A percentile compares a stretch with the other conserved stretches of the same genome.
phyloP scores from a whole-genome alignment of 2,888 invertebrate species.

The Ctena decussata region DNA sequence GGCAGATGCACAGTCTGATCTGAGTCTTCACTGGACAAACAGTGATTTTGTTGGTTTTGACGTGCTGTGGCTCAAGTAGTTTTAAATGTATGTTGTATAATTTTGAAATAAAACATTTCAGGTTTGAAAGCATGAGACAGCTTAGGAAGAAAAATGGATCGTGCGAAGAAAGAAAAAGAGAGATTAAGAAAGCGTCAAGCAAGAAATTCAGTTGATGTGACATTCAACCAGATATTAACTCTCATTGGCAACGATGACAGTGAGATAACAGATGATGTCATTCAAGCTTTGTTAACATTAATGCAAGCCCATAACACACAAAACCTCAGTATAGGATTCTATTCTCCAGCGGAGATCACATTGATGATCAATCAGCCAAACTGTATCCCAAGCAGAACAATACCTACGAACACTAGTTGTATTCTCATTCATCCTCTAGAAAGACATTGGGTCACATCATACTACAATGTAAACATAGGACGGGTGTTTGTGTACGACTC shows the following conservation, averaged over 20 bases:
- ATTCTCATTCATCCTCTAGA: constrained; percentile 21
- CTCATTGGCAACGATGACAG: constrained; percentile 7
- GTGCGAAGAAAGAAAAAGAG: neutral
- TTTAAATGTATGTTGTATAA: neutral
- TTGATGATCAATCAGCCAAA: neutral
- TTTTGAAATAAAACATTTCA: constrained; percentile 1
- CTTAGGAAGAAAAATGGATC: neutral
- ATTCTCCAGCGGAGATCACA: constrained; percentile 20
- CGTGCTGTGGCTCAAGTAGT: neutral
- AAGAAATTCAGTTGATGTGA: neutral
- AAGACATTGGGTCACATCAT: constrained; percentile 31
- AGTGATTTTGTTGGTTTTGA: neutral
- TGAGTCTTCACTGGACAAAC: neutral
- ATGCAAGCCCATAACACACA: constrained; percentile 9
- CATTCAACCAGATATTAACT: neutral
- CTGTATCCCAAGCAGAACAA: neutral
- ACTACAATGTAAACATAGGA: constrained; percentile 18
- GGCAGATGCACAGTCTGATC: neutral
- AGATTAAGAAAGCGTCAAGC: neutral
- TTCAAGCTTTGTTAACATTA: neutral
- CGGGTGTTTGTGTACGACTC: constrained; percentile 9
- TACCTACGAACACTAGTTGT: constrained; percentile 11
- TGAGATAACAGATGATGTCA: constrained; percentile 23
- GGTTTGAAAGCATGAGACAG: neutral
- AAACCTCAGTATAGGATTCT: constrained; percentile 16